Conservation (phyloP, 2,113 vertebrate species). For the Antennarius striatus region DNA sequence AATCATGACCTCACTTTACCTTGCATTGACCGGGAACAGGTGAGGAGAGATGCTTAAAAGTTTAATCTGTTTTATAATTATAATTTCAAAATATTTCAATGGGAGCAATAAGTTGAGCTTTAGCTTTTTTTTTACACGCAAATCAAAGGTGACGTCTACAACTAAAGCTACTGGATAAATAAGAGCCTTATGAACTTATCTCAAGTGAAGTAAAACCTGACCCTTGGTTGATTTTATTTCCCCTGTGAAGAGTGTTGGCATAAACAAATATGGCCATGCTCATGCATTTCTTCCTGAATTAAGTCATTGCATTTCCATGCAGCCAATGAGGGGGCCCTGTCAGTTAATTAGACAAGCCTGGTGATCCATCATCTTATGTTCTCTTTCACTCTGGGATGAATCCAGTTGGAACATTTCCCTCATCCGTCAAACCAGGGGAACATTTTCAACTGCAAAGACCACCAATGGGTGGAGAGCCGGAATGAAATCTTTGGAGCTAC, state of each 20-base stretch:
- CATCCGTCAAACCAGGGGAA: constrained; percentile 56
- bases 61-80: no score
- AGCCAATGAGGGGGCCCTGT: constrained; percentile 53
- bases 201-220: no score
- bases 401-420: constrained; percentile 57
- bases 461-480: constrained; percentile 43
- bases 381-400: constrained; percentile 47
- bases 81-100: no score
- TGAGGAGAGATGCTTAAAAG: no score
- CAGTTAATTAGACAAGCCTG: constrained; percentile 66
- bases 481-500: constrained; percentile 57
- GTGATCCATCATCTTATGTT: constrained; percentile 63
- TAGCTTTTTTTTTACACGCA: no score
- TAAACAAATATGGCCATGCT: constrained; percentile 30
- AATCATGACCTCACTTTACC: no score
- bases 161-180: no score
- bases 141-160: no score
- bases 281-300: constrained; percentile 35
- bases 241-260: neutral
- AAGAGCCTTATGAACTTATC: no score
- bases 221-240: neutral
- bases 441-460: constrained; percentile 54
- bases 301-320: constrained; percentile 38
- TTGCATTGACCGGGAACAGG: no score
- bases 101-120: no score